Percentiles rank a stretch among this genome's conserved stretches.
Conservation (phyloP, 2,797 vertebrate genomes). For the Onychomys leucogaster region DNA sequence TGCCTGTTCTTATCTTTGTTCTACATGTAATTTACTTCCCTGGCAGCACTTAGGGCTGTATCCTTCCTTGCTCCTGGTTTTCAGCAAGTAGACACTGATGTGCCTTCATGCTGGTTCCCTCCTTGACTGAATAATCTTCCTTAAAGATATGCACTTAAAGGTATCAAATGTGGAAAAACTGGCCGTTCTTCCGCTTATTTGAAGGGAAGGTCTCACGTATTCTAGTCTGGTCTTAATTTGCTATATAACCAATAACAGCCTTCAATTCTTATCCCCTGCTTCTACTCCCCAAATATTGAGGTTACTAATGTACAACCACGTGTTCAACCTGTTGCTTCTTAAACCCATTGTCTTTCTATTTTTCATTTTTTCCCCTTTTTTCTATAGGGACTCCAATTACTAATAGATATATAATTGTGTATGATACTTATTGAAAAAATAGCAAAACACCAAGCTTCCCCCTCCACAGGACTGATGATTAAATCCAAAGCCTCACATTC, state of each 20-base stretch:
- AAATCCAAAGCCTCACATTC: not conserved
- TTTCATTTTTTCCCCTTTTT: not conserved
- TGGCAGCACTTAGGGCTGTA: not conserved
- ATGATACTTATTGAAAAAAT: not conserved
- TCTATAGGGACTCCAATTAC: not conserved
- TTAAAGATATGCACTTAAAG: not conserved
- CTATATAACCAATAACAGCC: not conserved
- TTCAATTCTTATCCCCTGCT: not conserved
- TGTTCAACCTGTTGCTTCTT: not conserved
- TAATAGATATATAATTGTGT: not conserved
- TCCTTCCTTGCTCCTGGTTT: not conserved
- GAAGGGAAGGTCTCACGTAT: not conserved
- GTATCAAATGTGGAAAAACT: not conserved
- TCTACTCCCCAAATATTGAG: not conserved
- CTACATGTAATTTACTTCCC: not conserved
- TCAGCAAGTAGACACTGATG: not conserved
- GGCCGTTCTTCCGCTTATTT: not conserved
- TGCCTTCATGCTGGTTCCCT: not conserved
- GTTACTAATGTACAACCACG: not conserved
- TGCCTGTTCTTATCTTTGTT: not conserved
- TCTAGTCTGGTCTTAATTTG: not conserved
- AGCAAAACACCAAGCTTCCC: not conserved
- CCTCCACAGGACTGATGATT: not conserved
- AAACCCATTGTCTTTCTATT: not conserved
- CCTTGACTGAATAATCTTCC: not conserved